These are phyloP conservation scores for Charaxes varanes DNA, from an alignment of 1,140 invertebrate species.

Conservation along the genomic window DNA sequence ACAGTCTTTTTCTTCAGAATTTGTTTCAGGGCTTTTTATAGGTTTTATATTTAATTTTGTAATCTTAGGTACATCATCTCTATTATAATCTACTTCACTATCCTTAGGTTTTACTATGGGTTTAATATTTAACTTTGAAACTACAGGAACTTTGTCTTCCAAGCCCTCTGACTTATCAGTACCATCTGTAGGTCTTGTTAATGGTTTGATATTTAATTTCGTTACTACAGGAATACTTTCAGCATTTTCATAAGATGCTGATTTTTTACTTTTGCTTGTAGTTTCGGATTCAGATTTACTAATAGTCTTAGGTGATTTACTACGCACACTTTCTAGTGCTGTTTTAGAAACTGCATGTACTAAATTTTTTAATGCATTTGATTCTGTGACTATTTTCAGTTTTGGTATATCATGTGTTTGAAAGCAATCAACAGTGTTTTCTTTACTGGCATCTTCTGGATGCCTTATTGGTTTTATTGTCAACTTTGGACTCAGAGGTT, in stretches of 20 bases:
- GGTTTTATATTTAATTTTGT: slow-evolving; percentile 68
- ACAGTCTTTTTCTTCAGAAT: slow-evolving; percentile 61
- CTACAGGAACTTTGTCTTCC: slow-evolving; percentile 64
- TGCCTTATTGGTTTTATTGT: slow-evolving; percentile 58
- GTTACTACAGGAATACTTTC: slow-evolving; percentile 62
- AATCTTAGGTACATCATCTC: slow-evolving; percentile 65
- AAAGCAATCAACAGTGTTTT: slow-evolving; percentile 21
- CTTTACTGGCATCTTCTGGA: slow-evolving; percentile 36
- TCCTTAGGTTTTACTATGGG: slow-evolving; percentile 64
- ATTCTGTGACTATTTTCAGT: slow-evolving; percentile 45
- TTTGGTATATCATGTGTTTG: slow-evolving; percentile 41
- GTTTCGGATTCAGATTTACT: slow-evolving; percentile 41
- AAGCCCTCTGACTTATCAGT: slow-evolving; percentile 38
- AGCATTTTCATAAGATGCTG: slow-evolving; percentile 35
- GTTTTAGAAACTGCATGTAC: slow-evolving; percentile 59
- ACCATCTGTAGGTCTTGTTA: slow-evolving; percentile 57
- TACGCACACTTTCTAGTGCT: slow-evolving; percentile 32
- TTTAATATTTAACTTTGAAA: slow-evolving; percentile 70
- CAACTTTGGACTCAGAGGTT: slow-evolving; percentile 61
- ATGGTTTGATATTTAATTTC: slow-evolving; percentile 68
- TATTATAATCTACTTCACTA: slow-evolving; percentile 59
- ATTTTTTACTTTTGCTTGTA: slow-evolving; percentile 37
- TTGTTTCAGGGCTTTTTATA: slow-evolving; percentile 52
- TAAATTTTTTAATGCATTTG: slow-evolving; percentile 36
- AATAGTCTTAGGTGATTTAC: slow-evolving; percentile 39